phyloP scores from a whole-genome alignment of 2,113 vertebrate genomes.

The Sisor rabdophorus region DNA sequence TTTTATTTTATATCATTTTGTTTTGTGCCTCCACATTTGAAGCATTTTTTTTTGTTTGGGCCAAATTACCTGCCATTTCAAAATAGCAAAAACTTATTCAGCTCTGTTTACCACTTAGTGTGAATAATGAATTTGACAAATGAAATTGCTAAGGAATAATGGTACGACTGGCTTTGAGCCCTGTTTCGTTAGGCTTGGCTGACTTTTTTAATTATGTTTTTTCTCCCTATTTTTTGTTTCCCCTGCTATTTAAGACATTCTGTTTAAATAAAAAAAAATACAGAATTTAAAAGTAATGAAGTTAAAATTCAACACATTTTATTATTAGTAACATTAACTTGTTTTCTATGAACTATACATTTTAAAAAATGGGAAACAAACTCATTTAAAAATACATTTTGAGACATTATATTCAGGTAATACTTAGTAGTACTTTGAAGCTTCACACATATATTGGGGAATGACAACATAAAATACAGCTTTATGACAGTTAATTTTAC shows the following conservation, averaged over 20 bases:
- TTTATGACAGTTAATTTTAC: neutral
- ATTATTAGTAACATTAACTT: neutral
- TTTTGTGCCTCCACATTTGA: conserved; percentile 42
- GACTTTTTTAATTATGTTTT: conserved; percentile 73
- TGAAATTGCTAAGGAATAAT: conserved; percentile 64
- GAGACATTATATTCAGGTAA: neutral
- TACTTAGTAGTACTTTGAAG: neutral
- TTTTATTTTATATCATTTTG: conserved; percentile 33
- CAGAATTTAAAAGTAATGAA: neutral
- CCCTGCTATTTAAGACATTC: neutral
- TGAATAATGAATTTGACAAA: conserved; percentile 73
- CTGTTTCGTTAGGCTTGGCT: conserved; percentile 74
- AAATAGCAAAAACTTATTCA: conserved; percentile 65
- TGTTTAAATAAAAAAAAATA: neutral
- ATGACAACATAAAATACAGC: neutral
- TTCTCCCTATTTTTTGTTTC: conserved; percentile 13
- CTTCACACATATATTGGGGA: neutral
- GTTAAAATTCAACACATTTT: conserved; percentile 13
- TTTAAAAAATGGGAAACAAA: neutral
- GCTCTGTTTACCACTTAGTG: conserved; percentile 62
- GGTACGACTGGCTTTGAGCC: conserved; percentile 64
- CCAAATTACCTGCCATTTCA: conserved; percentile 53
- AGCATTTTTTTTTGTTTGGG: conserved; percentile 28
- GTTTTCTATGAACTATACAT: neutral
- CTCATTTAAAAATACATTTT: too few relatives aligned